These are phyloP conservation scores for Plectrocnemia conspersa DNA, from an alignment of 1,140 invertebrate species.

Conservation along the genomic window DNA sequence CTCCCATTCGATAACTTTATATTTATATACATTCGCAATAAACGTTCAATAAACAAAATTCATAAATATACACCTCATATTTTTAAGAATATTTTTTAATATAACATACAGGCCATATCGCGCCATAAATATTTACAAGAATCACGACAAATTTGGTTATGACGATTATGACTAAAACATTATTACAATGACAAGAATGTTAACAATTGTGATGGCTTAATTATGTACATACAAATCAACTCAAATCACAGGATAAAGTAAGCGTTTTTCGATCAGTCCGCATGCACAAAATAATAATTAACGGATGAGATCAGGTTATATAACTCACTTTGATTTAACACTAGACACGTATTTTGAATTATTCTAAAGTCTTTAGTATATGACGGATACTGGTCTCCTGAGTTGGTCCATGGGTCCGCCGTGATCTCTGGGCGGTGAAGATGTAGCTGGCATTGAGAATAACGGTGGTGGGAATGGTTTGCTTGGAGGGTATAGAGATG, in stretches of 20 bases:
- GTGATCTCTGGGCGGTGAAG: constrained; percentile 20
- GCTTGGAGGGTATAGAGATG: constrained; percentile 37
- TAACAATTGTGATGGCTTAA: too few species aligned
- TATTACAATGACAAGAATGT: too few species aligned
- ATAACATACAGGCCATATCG: too few species aligned
- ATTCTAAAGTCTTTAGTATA: constrained; percentile 27
- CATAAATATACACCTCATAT: too few species aligned
- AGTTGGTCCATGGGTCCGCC: constrained; percentile 29
- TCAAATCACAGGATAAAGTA: constrained; percentile 13
- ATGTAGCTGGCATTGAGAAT: constrained; percentile 26
- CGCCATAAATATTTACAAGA: too few species aligned
- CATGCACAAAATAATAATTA: not conserved
- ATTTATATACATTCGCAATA: too few species aligned
- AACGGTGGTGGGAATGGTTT: constrained; percentile 31
- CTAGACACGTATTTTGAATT: constrained; percentile 7
- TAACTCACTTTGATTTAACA: constrained; percentile 9
- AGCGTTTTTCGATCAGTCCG: constrained; percentile 12
- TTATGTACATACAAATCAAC: too few species aligned
- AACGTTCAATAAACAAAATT: too few species aligned
- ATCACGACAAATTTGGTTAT: too few species aligned
- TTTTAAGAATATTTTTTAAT: too few species aligned
- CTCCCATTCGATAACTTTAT: too few species aligned
- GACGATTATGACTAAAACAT: too few species aligned
- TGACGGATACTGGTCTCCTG: constrained; percentile 31
- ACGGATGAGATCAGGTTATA: constrained; percentile 29